Percentiles rank a stretch among this genome's conserved stretches.
Conservation (phyloP, 2,888 invertebrate genomes). For the Campoplex capitator region DNA sequence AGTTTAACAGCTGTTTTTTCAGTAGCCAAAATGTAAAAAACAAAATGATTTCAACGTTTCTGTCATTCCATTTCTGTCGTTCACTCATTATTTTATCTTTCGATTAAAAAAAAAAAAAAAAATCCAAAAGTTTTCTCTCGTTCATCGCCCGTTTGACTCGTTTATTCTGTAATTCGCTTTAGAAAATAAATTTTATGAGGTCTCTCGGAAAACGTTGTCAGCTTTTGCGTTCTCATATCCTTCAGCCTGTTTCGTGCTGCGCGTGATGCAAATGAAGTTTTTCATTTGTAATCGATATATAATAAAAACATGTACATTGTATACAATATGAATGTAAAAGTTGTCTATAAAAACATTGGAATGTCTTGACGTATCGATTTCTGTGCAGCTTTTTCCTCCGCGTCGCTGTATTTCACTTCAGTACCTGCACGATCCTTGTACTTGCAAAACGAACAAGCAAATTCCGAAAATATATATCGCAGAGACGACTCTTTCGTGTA, state of each 20-base stretch:
- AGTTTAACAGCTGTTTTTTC: too few species aligned
- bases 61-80: too few species aligned
- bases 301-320: not conserved
- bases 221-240: not conserved
- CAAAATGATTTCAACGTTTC: too few species aligned
- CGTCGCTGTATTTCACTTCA: not conserved
- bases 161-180: too few species aligned
- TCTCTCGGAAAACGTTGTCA: not conserved
- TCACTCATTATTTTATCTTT: too few species aligned
- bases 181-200: too few species aligned
- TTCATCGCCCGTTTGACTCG: too few species aligned
- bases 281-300: not conserved
- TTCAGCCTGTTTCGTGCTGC: not conserved
- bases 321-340: not conserved
- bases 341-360: slow-evolving; percentile 3
- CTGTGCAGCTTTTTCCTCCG: not conserved
- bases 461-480: not conserved
- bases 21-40: too few species aligned
- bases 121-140: too few species aligned
- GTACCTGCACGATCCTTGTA: slow-evolving; percentile 22
- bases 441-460: slow-evolving; percentile 4
- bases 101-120: too few species aligned
- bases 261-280: slow-evolving; percentile 17
- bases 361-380: slow-evolving; percentile 23
- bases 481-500: not conserved